Base-by-base conservation (phyloP, 2,113 vertebrate species). In the Percopsis transmontana region DNA sequence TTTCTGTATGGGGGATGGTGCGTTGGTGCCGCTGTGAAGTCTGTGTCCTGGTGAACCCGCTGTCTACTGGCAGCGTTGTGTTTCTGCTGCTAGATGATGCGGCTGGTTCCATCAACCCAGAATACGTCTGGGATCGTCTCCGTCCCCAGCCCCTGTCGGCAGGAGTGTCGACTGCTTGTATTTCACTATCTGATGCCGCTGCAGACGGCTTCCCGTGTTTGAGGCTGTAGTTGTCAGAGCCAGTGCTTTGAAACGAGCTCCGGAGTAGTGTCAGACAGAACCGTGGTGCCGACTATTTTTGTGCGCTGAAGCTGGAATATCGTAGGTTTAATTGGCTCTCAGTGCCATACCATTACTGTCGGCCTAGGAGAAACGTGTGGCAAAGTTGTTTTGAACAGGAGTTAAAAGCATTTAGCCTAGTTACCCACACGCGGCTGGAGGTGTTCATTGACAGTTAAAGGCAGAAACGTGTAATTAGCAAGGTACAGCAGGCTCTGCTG, bases 351-450 rank as follows among this genome's bases (percentile, higher is more conserved):
- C 40, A 11, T 83, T 77, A 79, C 75, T 87, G 84, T 82, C 81
- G n/a, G 78, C 60, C 68, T 69, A 61, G 66, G 52, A 88, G 76
- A 87, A 65, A 85, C 75, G 79, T 74, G 74, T 75, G 73, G 74
- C 71, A 55, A 74, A 78, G 76, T 62, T 71, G 40, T 78, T 80
- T 40, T 47, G 53, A 72, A 74, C 74, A 57, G 60, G 42, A 71
- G 81, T 88, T 86, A 68, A 79, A 89, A 83, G 78, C 74, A 45
- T 86, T 88, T 80, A 79, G 67, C 60, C 76, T 85, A 71, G 81
- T 90, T 86, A 88, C 71, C 75, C 52, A 71, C 69, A 58, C 66
- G 77, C 39, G 58, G 72, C 45, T 72, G 73, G 63, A 78, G 76
- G 87, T 59, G 21, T 65, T 45, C 68, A 41, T 12, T 84, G 81